phyloP scores from a whole-genome alignment of 35 echinoderm and acorn worm genomes.

The Stichopus chloronotus region DNA sequence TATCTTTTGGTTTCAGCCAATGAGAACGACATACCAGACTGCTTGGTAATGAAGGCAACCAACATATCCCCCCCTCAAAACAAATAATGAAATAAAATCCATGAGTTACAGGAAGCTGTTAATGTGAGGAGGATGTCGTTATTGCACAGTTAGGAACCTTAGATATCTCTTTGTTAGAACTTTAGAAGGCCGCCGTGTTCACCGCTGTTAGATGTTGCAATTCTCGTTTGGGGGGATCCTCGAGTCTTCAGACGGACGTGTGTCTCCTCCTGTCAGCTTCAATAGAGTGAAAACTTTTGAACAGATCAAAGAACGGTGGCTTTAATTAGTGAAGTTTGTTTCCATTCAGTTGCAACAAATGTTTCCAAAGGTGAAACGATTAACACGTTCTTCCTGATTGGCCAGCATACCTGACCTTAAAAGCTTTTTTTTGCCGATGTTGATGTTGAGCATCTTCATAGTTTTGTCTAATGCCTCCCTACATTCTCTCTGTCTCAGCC shows the following conservation, averaged over 20 bases:
- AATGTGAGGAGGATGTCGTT: conserved; percentile 47
- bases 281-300: neutral
- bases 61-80: too few species aligned
- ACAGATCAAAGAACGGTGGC: neutral
- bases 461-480: neutral
- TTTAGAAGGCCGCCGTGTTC: neutral
- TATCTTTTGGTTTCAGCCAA: too few species aligned
- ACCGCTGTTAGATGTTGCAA: too few species aligned
- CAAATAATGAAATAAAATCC: neutral
- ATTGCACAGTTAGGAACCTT: conserved; percentile 12
- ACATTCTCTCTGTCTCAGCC: neutral
- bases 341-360: neutral
- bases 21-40: too few species aligned
- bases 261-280: neutral
- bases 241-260: too few species aligned
- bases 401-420: conserved; percentile 8
- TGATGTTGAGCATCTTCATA: neutral
- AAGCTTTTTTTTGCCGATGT: neutral
- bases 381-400: neutral
- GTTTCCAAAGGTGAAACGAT: neutral
- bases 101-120: conserved; percentile 27
- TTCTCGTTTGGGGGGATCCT: too few species aligned
- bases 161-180: conserved; percentile 24
- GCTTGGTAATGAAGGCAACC: too few species aligned
- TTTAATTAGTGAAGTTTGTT: neutral